A percentile compares a stretch with the other conserved stretches of the same genome.
Evolutionary conservation across 2,888 invertebrate species (phyloP).

Genomic region (Melipona beecheii): DNA sequence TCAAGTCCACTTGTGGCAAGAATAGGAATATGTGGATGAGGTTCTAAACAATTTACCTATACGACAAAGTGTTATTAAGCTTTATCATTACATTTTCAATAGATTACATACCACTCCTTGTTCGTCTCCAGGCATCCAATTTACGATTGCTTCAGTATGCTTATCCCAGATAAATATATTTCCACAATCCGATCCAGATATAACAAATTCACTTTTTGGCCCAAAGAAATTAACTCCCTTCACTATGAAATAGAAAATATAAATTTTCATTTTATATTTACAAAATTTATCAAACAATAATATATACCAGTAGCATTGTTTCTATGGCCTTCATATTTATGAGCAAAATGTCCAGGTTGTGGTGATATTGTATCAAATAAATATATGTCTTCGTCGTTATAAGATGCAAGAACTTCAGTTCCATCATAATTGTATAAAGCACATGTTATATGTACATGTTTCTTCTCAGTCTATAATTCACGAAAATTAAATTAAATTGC

Average conservation of each 20-base stretch:
- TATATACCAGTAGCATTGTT: constrained; percentile 77
- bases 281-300: neutral
- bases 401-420: constrained; percentile 95
- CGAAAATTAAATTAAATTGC: neutral
- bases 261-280: constrained; percentile 11
- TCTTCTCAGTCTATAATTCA: constrained; percentile 73
- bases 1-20: constrained; percentile 97
- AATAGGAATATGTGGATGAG: constrained; percentile 94
- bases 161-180: constrained; percentile 96
- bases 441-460: constrained; percentile 91
- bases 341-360: constrained; percentile 83
- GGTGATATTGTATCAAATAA: constrained; percentile 89
- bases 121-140: constrained; percentile 93
- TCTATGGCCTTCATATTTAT: constrained; percentile 88
- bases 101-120: constrained; percentile 89
- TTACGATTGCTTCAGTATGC: constrained; percentile 93
- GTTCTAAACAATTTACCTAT: constrained; percentile 95
- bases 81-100: neutral
- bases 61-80: constrained; percentile 64
- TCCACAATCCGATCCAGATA: constrained; percentile 97
- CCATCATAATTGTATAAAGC: constrained; percentile 97
- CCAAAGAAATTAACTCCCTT: constrained; percentile 98
- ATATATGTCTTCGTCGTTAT: constrained; percentile 97
- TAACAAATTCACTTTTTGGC: constrained; percentile 93
- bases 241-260: constrained; percentile 84